Conservation (phyloP, 1,140 invertebrate genomes). For the Heliconius nattereri region DNA sequence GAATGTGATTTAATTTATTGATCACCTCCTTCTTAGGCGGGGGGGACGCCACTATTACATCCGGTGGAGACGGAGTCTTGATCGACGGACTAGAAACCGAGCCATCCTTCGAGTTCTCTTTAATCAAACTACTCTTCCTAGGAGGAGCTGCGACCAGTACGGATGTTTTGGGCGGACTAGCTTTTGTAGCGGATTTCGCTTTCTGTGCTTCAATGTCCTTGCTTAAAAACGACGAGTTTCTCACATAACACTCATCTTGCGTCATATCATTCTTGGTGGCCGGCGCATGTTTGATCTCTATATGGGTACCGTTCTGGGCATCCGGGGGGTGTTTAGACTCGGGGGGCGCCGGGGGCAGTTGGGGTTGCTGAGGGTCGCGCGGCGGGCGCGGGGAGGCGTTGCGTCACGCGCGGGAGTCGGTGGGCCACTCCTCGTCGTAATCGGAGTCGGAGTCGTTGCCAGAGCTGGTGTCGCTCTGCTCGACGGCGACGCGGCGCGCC, state of each 20-base stretch:
- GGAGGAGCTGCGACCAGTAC: slow-evolving; percentile 37
- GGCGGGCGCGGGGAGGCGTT: slow-evolving; percentile 59
- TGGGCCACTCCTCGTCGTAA: slow-evolving; percentile 81
- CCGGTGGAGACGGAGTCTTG: slow-evolving; percentile 17
- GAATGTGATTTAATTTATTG: slow-evolving; percentile 32
- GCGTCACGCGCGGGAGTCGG: slow-evolving; percentile 82
- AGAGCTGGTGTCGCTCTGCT: slow-evolving; percentile 96
- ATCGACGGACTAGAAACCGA: not conserved
- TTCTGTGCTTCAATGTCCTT: slow-evolving; percentile 63
- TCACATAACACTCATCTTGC: slow-evolving; percentile 52
- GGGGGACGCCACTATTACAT: slow-evolving; percentile 38
- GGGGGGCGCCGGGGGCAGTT: not conserved
- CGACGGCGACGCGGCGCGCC: slow-evolving; percentile 95
- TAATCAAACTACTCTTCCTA: slow-evolving; percentile 40
- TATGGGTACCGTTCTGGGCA: not conserved
- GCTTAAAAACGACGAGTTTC: slow-evolving; percentile 64
- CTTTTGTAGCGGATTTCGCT: slow-evolving; percentile 37
- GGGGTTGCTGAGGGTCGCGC: slow-evolving; percentile 23
- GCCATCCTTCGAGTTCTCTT: slow-evolving; percentile 17
- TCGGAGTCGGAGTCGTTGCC: slow-evolving; percentile 82
- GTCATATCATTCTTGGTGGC: slow-evolving; percentile 21
- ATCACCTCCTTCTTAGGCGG: slow-evolving; percentile 40
- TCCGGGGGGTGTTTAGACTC: not conserved
- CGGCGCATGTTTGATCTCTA: slow-evolving; percentile 26
- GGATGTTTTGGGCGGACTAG: slow-evolving; percentile 36